Conservation (phyloP, 2,888 invertebrate genomes). For the Melangyna quadrimaculata region DNA sequence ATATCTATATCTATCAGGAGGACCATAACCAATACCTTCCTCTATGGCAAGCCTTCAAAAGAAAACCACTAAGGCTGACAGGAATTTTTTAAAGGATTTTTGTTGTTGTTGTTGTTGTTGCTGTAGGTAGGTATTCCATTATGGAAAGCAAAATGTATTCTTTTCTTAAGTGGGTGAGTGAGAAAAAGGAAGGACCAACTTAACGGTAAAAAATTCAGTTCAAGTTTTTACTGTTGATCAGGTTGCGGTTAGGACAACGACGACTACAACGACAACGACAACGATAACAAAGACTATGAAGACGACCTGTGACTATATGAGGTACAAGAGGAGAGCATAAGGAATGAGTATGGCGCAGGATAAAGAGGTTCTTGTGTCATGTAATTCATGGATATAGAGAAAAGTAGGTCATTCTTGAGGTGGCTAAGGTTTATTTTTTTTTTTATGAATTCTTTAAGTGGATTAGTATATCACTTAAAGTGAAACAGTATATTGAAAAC, state of each 20-base stretch:
- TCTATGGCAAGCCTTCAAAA: constrained; percentile 11
- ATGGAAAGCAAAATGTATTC: constrained; percentile 58
- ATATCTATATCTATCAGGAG: not conserved
- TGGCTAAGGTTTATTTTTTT: not conserved
- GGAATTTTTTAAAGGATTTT: not conserved
- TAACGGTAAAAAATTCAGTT: constrained; percentile 33
- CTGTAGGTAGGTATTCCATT: too few species aligned
- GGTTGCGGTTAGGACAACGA: constrained; percentile 20
- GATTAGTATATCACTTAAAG: constrained; percentile 34
- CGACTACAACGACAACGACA: not conserved
- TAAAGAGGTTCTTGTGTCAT: constrained; percentile 22
- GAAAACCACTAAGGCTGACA: constrained; percentile 29
- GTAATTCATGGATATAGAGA: constrained; percentile 4
- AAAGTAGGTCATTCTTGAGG: constrained; percentile 30
- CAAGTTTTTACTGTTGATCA: constrained; percentile 21
- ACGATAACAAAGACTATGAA: not conserved
- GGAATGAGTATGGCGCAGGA: not conserved
- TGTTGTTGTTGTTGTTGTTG: constrained; percentile 25
- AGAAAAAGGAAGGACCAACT: constrained; percentile 10
- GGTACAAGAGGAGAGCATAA: not conserved
- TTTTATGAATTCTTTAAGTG: not conserved
- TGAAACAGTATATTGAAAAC: constrained; percentile 21
- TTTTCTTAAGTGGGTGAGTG: constrained; percentile 17
- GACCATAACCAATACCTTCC: not conserved
- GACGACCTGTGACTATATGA: not conserved